phyloP scores from a whole-genome alignment of 2,113 vertebrate species.

The Aegithalos caudatus region DNA sequence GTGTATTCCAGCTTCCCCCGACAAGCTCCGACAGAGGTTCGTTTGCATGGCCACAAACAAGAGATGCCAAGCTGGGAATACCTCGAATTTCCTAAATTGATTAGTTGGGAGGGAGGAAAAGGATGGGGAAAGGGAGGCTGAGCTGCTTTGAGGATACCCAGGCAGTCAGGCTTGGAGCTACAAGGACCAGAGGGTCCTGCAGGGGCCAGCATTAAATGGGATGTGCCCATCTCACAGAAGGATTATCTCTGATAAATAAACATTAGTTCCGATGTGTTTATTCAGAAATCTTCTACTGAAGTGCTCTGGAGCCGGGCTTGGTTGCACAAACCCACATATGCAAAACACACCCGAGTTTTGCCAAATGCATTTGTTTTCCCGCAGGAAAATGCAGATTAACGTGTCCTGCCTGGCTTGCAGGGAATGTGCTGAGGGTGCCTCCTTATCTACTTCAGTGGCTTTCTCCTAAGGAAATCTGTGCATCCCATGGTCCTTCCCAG shows the following conservation, averaged over 20 bases:
- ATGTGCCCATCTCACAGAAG: not conserved
- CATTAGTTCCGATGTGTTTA: not conserved
- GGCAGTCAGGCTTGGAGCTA: not conserved
- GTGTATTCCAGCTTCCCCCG: not conserved
- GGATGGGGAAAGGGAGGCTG: not conserved
- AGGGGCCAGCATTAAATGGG: not conserved
- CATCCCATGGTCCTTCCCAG: not conserved
- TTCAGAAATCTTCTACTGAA: not conserved
- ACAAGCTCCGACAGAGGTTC: not conserved
- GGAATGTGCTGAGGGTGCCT: not conserved
- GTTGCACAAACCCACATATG: not conserved
- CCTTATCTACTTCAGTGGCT: not conserved
- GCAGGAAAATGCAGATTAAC: not conserved
- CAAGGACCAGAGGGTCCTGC: not conserved
- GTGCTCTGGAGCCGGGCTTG: not conserved
- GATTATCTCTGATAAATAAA: not conserved
- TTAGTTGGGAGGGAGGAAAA: not conserved
- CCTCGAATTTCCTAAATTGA: not conserved
- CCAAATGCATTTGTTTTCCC: not conserved
- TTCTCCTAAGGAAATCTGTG: not conserved
- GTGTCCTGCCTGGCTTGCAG: not conserved
- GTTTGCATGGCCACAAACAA: conserved; percentile 43
- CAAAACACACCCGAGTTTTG: not conserved
- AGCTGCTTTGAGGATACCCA: not conserved
- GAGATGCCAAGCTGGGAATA: not conserved